phyloP scores from a whole-genome alignment of 2,888 invertebrate species.

The Phalangium opilio region DNA sequence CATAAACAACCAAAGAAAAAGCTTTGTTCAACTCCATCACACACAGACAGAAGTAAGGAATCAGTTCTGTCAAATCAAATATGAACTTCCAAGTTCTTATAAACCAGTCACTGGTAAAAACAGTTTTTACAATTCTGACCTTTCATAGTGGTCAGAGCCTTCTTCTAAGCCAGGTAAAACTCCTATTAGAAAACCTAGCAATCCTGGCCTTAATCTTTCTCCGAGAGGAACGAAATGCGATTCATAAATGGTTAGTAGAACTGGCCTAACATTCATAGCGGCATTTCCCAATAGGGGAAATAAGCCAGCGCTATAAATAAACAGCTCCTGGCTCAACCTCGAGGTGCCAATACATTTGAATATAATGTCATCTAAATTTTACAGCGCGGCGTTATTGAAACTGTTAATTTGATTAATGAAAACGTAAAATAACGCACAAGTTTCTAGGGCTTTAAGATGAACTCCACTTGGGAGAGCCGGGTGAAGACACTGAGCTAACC shows the following conservation, averaged over 20 bases:
- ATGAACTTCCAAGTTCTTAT: slow-evolving; percentile 3
- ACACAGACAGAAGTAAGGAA: slow-evolving; percentile 49
- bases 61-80: slow-evolving; percentile 38
- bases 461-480: slow-evolving; percentile 80
- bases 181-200: slow-evolving; percentile 74
- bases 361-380: slow-evolving; percentile 41
- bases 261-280: slow-evolving; percentile 73
- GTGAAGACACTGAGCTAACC: slow-evolving; percentile 84
- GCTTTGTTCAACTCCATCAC: slow-evolving; percentile 54
- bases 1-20: slow-evolving; percentile 77
- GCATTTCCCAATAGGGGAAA: slow-evolving; percentile 78
- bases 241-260: slow-evolving; percentile 66
- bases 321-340: slow-evolving; percentile 57
- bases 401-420: no score
- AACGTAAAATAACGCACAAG: slow-evolving; percentile 57
- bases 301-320: slow-evolving; percentile 68
- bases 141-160: slow-evolving; percentile 64
- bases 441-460: slow-evolving; percentile 76
- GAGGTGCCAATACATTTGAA: slow-evolving; percentile 74
- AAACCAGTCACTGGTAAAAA: not conserved
- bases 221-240: slow-evolving; percentile 71
- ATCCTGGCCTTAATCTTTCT: slow-evolving; percentile 54
- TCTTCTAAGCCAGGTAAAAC: slow-evolving; percentile 74
- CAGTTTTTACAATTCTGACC: slow-evolving; percentile 34
- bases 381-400: no score